phyloP scores from a whole-genome alignment of 2,888 invertebrate genomes.

The Mongoloraphidia duomilia region DNA sequence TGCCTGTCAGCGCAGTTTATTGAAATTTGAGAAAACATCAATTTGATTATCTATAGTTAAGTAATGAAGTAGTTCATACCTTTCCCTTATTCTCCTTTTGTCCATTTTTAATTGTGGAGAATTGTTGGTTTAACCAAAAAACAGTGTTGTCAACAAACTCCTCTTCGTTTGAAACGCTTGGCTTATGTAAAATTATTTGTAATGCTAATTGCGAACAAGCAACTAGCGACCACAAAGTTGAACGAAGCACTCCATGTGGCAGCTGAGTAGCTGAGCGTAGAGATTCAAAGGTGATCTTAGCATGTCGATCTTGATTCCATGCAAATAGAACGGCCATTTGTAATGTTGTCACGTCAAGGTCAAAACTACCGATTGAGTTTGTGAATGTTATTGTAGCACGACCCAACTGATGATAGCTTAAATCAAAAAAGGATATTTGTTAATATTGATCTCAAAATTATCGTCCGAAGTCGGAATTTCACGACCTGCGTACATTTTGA shows the following conservation, averaged over 20 bases:
- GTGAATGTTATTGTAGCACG: conserved; percentile 96
- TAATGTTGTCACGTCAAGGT: conserved; percentile 96
- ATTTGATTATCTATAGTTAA: too few relatives aligned
- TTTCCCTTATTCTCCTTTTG: conserved; percentile 90
- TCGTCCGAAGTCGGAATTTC: not conserved
- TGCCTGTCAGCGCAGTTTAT: not conserved
- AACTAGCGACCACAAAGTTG: conserved; percentile 91
- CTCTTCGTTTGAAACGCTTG: conserved; percentile 69
- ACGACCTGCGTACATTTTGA: too few relatives aligned
- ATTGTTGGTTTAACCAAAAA: conserved; percentile 97
- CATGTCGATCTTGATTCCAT: conserved; percentile 92
- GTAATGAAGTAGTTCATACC: too few relatives aligned
- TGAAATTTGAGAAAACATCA: too few relatives aligned
- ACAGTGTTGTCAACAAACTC: conserved; percentile 85
- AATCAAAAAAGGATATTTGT: conserved; percentile 18
- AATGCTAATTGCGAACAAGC: conserved; percentile 92
- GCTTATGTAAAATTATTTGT: conserved; percentile 74
- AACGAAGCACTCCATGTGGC: conserved; percentile 85
- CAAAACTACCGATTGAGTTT: conserved; percentile 84
- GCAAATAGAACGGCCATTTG: conserved; percentile 99
- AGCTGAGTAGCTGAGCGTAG: conserved; percentile 90
- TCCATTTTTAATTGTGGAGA: conserved; percentile 86
- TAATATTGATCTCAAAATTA: not conserved
- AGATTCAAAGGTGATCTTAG: conserved; percentile 93
- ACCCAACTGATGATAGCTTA: conserved; percentile 93